Evolutionary conservation across 2,888 invertebrate species (phyloP), one percentile per base, ranked within the genome.

Genomic region (Spisula subtruncata): DNA sequence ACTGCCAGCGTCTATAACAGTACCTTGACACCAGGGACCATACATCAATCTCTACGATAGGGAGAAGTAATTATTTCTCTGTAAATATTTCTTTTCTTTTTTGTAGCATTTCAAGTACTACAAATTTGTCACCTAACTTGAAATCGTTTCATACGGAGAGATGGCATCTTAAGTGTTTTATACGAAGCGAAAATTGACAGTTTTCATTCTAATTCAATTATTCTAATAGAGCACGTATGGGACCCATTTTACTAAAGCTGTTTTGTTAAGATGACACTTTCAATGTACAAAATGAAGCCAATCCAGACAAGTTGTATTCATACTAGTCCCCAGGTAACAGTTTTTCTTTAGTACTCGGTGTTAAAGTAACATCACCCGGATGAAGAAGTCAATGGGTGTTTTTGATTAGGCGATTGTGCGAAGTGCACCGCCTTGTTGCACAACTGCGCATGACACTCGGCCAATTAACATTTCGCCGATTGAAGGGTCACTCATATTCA

Each of bases 371-470:
- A 51, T 51, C 46, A 51, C 81, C 32, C 56, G 46, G 48, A 35
- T 25, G n/a, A 46, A 12, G 20, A 29, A 89, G 83, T 89, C 89
- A 89, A 89, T 85, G 51, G 86, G 85, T 87, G 66, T 46, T 82
- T 86, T 85, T 83, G 79, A 85, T 91, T 85, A 83, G 81, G 81
- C 85, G 79, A 89, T 87, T 89, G 89, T 80, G 51, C 20, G 75
- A 75, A 60, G 79, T 87, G 85, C 88, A 84, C 75, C 71, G 87
- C 88, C 87, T 29, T 83, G 87, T 92, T 92, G 88, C 92, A 89
- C 89, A 92, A 92, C 88, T 88, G 90, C 82, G 87, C 89, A 89
- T 88, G 92, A 88, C 92, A 92, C 86, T 81, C 83, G 86, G 83
- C 82, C 89, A 92, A 92, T 92, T 92, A 92, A 90, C 86, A 92